These are phyloP conservation scores for Tinamus guttatus DNA, from an alignment of 2,113 vertebrate species.

Conservation along the genomic window DNA sequence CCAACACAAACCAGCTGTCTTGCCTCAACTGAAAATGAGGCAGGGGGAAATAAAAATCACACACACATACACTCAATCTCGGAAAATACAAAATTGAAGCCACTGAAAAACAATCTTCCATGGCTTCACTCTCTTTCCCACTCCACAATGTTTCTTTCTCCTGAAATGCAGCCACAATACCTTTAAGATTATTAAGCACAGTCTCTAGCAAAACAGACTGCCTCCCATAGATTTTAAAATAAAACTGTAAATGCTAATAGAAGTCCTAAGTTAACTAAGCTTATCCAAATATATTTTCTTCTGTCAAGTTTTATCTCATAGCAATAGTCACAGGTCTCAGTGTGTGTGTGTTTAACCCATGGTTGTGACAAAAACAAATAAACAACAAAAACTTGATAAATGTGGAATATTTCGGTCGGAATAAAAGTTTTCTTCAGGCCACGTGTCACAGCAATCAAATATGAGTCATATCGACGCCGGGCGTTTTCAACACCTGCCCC, in stretches of 20 bases:
- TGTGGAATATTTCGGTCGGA: background rate
- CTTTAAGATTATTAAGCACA: background rate
- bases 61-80: background rate
- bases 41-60: background rate
- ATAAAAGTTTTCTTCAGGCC: background rate
- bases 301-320: too few relatives aligned
- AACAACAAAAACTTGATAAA: background rate
- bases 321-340: background rate
- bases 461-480: background rate
- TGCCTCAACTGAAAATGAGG: background rate
- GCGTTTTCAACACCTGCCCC: rapidly evolving
- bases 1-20: constrained; percentile 1
- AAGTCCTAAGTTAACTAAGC: background rate
- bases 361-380: background rate
- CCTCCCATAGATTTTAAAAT: background rate
- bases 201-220: background rate
- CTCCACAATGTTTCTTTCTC: background rate
- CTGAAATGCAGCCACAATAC: background rate
- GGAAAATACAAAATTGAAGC: background rate
- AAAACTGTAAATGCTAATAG: background rate
- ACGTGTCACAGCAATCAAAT: rapidly evolving
- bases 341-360: rapidly evolving
- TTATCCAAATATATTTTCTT: too few relatives aligned
- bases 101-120: background rate
- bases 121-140: background rate